Conservation (phyloP, 2,888 invertebrate genomes). For the Xylophagus ater region DNA sequence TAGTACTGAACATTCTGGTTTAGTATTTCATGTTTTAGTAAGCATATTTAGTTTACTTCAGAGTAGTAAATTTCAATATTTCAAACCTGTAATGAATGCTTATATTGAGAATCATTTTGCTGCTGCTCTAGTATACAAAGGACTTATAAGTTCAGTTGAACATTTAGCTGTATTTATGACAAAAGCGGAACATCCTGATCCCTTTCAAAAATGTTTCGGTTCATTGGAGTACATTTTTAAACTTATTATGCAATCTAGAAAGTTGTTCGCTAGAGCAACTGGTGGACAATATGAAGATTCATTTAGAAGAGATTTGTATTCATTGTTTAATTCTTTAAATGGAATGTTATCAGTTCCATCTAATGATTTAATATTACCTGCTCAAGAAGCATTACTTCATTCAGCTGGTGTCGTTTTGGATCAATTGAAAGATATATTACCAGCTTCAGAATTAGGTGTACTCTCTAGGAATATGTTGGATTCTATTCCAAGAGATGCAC, state of each 20-base stretch:
- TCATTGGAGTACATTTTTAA: constrained; percentile 89
- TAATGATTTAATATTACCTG: constrained; percentile 62
- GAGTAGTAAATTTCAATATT: constrained; percentile 86
- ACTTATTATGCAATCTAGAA: constrained; percentile 78
- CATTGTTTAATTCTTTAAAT: constrained; percentile 67
- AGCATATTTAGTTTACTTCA: constrained; percentile 84
- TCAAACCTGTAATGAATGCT: constrained; percentile 85
- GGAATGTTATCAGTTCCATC: constrained; percentile 61
- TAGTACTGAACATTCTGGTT: constrained; percentile 76
- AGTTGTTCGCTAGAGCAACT: constrained; percentile 73
- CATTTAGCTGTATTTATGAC: constrained; percentile 81
- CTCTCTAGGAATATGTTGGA: constrained; percentile 70
- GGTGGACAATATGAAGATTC: constrained; percentile 83
- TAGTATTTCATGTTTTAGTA: constrained; percentile 85
- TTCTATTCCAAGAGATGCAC: constrained; percentile 44
- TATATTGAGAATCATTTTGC: constrained; percentile 93
- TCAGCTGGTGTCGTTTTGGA: constrained; percentile 77
- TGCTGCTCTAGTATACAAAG: constrained; percentile 87
- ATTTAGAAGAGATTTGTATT: constrained; percentile 69
- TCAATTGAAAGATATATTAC: constrained; percentile 63
- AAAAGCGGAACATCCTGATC: constrained; percentile 77
- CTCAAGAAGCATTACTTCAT: constrained; percentile 68
- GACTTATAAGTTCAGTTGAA: constrained; percentile 76
- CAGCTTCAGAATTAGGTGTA: constrained; percentile 66
- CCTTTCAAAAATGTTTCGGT: constrained; percentile 80